Conservation (phyloP, 2,888 invertebrate species). For the Campoplex nolae region DNA sequence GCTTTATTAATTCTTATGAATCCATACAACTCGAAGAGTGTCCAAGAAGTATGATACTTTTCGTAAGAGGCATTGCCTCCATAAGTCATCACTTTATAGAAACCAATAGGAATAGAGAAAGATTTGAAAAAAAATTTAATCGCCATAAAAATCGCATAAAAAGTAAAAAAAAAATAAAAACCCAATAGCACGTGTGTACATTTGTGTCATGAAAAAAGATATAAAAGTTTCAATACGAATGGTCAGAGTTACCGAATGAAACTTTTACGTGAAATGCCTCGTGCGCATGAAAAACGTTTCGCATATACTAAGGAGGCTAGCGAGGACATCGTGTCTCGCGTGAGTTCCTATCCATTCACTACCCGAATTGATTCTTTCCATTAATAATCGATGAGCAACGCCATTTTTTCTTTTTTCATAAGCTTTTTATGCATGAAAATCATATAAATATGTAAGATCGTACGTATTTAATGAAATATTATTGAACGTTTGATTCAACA, state of each 20-base stretch:
- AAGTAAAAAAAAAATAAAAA: background rate
- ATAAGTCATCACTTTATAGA: too few species aligned
- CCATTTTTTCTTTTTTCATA: slow-evolving; percentile 13
- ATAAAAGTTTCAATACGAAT: background rate
- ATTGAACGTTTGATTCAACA: background rate
- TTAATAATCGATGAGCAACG: slow-evolving; percentile 55
- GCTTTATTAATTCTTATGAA: too few species aligned
- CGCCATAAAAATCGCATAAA: background rate
- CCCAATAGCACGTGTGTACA: background rate
- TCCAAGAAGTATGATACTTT: too few species aligned
- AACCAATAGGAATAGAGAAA: too few species aligned
- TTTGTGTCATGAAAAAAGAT: background rate
- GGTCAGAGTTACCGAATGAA: background rate
- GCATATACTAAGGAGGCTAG: slow-evolving; percentile 20
- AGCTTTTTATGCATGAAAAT: background rate
- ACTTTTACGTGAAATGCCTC: background rate
- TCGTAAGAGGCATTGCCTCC: too few species aligned
- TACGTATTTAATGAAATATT: background rate
- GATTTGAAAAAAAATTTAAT: too few species aligned
- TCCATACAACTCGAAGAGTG: too few species aligned
- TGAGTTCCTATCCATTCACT: slow-evolving; percentile 42
- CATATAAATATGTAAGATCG: background rate
- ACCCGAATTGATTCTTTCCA: slow-evolving; percentile 58
- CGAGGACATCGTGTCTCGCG: slow-evolving; percentile 45
- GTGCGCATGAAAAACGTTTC: background rate